Evolutionary conservation across 2,113 vertebrate species (phyloP).

Genomic region (Malurus elegans): DNA sequence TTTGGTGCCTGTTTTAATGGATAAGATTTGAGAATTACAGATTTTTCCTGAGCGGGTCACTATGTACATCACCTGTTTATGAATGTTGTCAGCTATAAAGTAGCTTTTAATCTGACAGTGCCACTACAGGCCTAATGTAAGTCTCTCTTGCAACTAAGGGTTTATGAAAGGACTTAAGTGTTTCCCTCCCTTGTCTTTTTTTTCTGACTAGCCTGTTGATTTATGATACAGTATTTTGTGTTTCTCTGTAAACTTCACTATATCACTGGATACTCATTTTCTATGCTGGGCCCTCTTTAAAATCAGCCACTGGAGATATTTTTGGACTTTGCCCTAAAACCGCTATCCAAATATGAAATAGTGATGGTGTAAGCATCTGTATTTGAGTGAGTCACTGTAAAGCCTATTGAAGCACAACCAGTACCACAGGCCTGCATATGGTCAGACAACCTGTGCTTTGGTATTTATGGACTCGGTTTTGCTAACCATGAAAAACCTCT

Average conservation of each 20-base stretch:
- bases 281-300: not conserved
- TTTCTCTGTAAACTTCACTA: not conserved
- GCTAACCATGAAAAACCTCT: not conserved
- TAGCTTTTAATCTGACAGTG: not conserved
- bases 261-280: not conserved
- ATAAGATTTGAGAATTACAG: not conserved
- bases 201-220: not conserved
- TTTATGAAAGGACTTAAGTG: not conserved
- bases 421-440: not conserved
- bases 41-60: not conserved
- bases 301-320: not conserved
- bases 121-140: not conserved
- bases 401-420: not conserved
- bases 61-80: not conserved
- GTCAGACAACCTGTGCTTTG: accelerated
- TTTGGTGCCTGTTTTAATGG: not conserved
- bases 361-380: not conserved
- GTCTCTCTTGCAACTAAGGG: not conserved
- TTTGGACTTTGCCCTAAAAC: not conserved
- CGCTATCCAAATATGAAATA: not conserved
- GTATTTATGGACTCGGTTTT: accelerated
- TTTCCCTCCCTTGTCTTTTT: not conserved
- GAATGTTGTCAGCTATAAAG: not conserved
- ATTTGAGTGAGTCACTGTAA: not conserved
- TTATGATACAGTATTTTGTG: not conserved